phyloP scores from a whole-genome alignment of 2,797 vertebrate genomes.

The Falco peregrinus region DNA sequence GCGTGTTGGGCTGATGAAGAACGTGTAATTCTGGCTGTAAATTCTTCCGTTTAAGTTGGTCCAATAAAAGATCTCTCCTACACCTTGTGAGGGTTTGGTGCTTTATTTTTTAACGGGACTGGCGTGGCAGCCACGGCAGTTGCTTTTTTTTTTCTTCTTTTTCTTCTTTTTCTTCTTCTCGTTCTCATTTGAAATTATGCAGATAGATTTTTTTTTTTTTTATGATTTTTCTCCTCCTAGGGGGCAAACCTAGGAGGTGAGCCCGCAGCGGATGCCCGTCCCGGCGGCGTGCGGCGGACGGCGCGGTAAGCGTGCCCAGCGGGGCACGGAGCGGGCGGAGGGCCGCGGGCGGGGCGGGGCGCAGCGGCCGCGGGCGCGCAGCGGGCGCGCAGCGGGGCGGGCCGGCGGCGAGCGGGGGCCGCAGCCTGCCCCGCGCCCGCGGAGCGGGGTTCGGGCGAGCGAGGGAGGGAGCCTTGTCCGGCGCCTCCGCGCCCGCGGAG shows the following conservation, averaged over 20 bases:
- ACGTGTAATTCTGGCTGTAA: constrained; percentile 63
- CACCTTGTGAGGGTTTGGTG: constrained; percentile 53
- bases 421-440: constrained; percentile 32
- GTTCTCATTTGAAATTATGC: constrained; percentile 70
- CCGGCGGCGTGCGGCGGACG: constrained; percentile 71
- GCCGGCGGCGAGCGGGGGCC: constrained; percentile 26
- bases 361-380: background rate
- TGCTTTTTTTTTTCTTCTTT: background rate
- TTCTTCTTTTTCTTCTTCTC: constrained; percentile 10
- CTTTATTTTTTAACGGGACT: constrained; percentile 60
- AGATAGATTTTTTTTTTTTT: constrained; percentile 53
- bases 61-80: constrained; percentile 78
- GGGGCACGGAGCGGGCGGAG: constrained; percentile 41
- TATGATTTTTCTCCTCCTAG: constrained; percentile 51
- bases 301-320: constrained; percentile 75
- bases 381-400: background rate
- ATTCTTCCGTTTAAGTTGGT: constrained; percentile 68
- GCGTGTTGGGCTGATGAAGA: constrained; percentile 59
- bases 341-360: background rate
- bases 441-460: background rate
- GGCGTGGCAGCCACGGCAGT: background rate
- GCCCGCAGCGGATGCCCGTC: constrained; percentile 64
- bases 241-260: constrained; percentile 57
- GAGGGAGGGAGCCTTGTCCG: background rate
- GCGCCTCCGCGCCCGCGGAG: background rate